Percentiles rank a stretch among this genome's conserved stretches.
Conservation (phyloP, 1,140 invertebrate genomes). For the Anastatus disparis region DNA sequence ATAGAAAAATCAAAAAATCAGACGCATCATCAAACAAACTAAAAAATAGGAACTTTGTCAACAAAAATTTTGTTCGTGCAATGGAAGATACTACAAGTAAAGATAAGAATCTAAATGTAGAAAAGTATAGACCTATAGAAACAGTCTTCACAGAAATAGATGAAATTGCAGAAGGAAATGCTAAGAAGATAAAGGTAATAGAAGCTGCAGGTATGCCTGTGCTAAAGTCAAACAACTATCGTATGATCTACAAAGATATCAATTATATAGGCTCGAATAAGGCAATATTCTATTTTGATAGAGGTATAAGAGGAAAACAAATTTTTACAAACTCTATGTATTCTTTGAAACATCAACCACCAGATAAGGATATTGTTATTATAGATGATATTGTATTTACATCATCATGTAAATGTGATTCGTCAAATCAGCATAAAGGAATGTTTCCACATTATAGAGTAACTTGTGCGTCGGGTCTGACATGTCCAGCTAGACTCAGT, state of each 20-base stretch:
- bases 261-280: background rate
- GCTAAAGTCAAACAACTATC: background rate
- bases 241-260: background rate
- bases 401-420: too few relatives aligned
- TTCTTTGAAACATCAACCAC: background rate
- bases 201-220: background rate
- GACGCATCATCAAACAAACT: too few relatives aligned
- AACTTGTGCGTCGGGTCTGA: too few relatives aligned
- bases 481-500: too few relatives aligned
- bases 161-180: background rate
- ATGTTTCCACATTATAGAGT: too few relatives aligned
- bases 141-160: background rate
- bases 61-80: too few relatives aligned
- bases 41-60: too few relatives aligned
- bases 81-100: too few relatives aligned
- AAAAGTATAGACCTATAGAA: background rate
- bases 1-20: too few relatives aligned
- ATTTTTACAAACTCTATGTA: background rate
- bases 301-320: background rate
- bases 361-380: background rate
- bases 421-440: too few relatives aligned
- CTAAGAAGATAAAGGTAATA: background rate
- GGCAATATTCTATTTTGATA: background rate
- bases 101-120: too few relatives aligned
- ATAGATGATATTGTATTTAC: too few relatives aligned